Evolutionary conservation across 2,113 vertebrate species (phyloP).

Genomic region (Cyanistes caeruleus): DNA sequence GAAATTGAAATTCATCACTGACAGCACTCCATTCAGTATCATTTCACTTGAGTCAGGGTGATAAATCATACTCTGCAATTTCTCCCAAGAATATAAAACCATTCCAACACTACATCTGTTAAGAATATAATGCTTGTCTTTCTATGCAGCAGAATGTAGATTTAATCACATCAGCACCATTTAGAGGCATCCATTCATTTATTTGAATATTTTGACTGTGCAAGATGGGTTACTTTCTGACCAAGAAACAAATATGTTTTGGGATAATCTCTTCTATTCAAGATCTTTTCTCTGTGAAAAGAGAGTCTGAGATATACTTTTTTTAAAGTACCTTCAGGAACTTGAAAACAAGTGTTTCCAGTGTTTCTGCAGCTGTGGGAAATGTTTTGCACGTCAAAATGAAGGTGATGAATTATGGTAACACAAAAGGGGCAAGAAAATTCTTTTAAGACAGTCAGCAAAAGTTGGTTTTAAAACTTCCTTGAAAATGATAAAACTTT

Average conservation of each 20-base stretch:
- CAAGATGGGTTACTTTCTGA: background rate
- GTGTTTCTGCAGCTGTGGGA: background rate
- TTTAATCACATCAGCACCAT: background rate
- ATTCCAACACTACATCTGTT: slow-evolving; percentile 16
- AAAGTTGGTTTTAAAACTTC: background rate
- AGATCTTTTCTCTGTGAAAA: background rate
- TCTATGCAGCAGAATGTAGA: background rate
- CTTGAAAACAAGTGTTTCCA: background rate
- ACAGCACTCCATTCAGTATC: background rate
- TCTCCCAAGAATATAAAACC: slow-evolving; percentile 11
- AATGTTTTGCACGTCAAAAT: background rate
- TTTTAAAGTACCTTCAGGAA: background rate
- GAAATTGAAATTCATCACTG: background rate
- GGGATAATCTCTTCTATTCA: background rate
- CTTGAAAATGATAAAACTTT: background rate
- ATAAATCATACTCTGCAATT: slow-evolving; percentile 15
- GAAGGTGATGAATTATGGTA: background rate
- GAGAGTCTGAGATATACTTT: background rate
- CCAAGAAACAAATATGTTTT: background rate
- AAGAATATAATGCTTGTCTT: background rate
- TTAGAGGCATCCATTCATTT: background rate
- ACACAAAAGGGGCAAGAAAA: background rate
- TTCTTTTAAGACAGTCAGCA: background rate
- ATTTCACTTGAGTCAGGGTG: background rate
- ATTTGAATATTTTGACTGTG: background rate